These are phyloP conservation scores for Pangasius sanitwongsei DNA, from an alignment of 2,797 vertebrate genomes.

Conservation along the genomic window DNA sequence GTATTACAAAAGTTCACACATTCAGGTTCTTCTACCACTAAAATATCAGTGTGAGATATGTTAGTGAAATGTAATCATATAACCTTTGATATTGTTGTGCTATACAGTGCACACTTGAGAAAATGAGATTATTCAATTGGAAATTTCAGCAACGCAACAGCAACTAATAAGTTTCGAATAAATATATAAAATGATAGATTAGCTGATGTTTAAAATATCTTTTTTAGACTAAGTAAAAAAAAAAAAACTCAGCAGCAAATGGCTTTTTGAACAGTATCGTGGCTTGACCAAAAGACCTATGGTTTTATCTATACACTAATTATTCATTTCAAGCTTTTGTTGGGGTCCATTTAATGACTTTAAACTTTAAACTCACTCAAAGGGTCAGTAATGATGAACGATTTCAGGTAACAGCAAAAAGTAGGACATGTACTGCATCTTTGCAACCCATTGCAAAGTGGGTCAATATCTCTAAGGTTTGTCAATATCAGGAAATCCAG, in stretches of 20 bases:
- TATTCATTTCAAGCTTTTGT: not conserved
- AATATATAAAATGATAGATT: not conserved
- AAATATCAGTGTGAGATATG: not conserved
- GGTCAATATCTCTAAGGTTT: not conserved
- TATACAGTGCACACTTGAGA: not conserved
- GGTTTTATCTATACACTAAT: not conserved
- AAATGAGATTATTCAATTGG: not conserved
- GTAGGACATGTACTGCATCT: not conserved
- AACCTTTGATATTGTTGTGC: not conserved
- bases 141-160: not conserved
- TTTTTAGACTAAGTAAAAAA: not conserved
- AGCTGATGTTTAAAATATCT: not conserved
- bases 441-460: not conserved
- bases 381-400: not conserved
- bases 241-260: not conserved
- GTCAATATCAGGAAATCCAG: slow-evolving; percentile 2
- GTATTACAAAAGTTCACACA: not conserved
- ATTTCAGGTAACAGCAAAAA: not conserved
- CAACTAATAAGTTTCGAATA: not conserved
- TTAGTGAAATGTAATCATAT: not conserved
- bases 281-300: not conserved
- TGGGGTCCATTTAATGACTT: not conserved
- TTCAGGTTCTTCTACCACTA: not conserved
- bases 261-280: not conserved
- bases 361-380: not conserved